phyloP scores from a whole-genome alignment of 2,888 invertebrate genomes.

The Cataglyphis rosenhaueri region DNA sequence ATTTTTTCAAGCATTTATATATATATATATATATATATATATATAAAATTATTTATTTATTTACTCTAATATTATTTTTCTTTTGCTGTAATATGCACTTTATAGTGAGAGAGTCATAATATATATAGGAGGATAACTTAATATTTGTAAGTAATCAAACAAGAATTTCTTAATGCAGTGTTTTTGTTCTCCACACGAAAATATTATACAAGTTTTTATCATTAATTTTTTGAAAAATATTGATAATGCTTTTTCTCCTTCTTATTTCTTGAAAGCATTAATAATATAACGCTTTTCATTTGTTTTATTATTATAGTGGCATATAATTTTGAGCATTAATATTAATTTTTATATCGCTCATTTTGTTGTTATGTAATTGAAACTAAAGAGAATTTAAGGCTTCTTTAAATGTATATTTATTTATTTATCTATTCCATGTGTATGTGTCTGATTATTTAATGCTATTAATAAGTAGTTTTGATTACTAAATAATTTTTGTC shows the following conservation, averaged over 20 bases:
- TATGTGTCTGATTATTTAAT: background rate
- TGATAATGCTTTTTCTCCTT: background rate
- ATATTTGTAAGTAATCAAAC: constrained; percentile 72
- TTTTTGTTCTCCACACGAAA: background rate
- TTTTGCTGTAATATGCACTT: constrained; percentile 58
- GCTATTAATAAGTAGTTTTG: constrained; percentile 2
- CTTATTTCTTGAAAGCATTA: background rate
- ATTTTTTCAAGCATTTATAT: constrained; percentile 14
- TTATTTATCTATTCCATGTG: background rate
- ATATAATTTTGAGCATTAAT: background rate
- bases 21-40: background rate
- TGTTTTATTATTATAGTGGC: background rate
- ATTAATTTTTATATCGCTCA: constrained; percentile 3
- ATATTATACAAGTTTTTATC: background rate
- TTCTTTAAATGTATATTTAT: background rate
- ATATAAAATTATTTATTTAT: constrained; percentile 36
- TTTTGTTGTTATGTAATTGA: background rate
- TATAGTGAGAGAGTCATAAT: constrained; percentile 63
- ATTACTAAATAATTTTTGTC: background rate
- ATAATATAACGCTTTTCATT: background rate
- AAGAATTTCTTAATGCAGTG: constrained; percentile 43
- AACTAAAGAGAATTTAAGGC: background rate
- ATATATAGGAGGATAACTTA: constrained; percentile 34
- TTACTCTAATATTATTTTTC: constrained; percentile 39
- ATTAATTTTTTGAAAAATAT: background rate